Conservation (phyloP, 2,888 invertebrate species). For the Morinoia aosen region DNA sequence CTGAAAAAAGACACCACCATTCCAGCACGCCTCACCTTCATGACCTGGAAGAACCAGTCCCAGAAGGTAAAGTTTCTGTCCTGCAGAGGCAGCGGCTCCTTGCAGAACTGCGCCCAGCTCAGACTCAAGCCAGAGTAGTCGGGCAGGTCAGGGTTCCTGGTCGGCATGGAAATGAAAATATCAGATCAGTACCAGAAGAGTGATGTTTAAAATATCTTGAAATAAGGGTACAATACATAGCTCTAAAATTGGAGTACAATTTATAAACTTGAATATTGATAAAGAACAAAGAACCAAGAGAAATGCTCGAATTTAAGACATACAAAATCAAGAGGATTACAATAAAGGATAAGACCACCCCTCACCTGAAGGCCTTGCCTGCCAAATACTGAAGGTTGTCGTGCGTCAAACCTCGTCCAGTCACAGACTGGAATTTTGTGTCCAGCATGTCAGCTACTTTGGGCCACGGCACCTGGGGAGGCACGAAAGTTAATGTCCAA, state of each 20-base stretch:
- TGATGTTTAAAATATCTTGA: no score
- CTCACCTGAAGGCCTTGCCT: constrained; percentile 86
- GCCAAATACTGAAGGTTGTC: constrained; percentile 93
- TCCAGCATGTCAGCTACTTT: constrained; percentile 91
- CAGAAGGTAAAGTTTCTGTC: constrained; percentile 97
- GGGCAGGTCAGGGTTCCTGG: constrained; percentile 25
- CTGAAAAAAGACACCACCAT: no score
- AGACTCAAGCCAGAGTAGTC: constrained; percentile 27
- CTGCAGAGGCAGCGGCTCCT: constrained; percentile 83
- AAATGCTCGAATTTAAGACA: no score
- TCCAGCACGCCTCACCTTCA: constrained; percentile 79
- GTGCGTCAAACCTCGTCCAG: constrained; percentile 87
- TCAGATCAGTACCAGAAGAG: no score
- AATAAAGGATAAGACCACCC: not conserved
- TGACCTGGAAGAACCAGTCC: constrained; percentile 99
- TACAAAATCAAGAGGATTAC: not conserved
- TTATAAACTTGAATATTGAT: no score
- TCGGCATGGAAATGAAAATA: not conserved
- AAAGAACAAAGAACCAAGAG: no score
- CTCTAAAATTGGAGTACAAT: no score
- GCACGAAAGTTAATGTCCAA: no score
- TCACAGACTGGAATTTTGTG: constrained; percentile 90
- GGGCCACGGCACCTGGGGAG: constrained; percentile 86
- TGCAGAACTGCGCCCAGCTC: constrained; percentile 93
- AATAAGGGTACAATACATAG: no score